Evolutionary conservation across 2,888 invertebrate species (phyloP), one percentile per base, ranked within the genome.

Genomic region (Phalera bucephala): DNA sequence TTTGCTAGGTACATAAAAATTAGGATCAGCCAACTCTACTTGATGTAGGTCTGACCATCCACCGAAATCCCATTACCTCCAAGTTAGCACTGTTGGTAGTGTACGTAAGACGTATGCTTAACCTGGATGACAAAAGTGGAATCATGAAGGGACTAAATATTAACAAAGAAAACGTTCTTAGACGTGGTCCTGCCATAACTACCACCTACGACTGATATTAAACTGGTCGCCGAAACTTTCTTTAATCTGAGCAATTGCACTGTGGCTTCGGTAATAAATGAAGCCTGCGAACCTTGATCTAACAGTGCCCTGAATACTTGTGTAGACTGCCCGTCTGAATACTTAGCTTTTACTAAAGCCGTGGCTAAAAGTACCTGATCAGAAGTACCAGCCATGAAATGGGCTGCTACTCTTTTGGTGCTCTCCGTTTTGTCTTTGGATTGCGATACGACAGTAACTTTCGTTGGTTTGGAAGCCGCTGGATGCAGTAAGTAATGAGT

Each of bases 1-100:
- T 22, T 40, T 49, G 9, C 34, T 37, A 4, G 45, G 40, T n/a
- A 6, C 10, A 11, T 27, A n/a, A 21, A 26, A 42, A 0, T 11
- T 4, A 6, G 40, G 39, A 31, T 44, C 48, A 1, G 44, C 48
- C n/a, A 44, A 8, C n/a, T 17, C 12, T 3, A 33, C 15, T 17
- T 9, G 14, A 3, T 5, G 3, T 2, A 26, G 19, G 2, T 21
- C 14, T n/a, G 34, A 20, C 28, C 17, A 28, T 0, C 9, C 21
- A 20, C 20, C 2, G 11, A 34, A 10, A 26, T 11, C 26, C 12
- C 11, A 6, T 14, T 28, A 8, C 15, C 14, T 27, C 8, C 22
- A 10, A 8, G 34, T 15, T 8, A 34, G 4, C 11, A 28, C 8
- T 2, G 9, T 20, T n/a, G 28, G 28, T 6, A 34, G 8, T 3